Conservation (phyloP, 1,140 invertebrate species). For the Drosophila lacteicornis region DNA sequence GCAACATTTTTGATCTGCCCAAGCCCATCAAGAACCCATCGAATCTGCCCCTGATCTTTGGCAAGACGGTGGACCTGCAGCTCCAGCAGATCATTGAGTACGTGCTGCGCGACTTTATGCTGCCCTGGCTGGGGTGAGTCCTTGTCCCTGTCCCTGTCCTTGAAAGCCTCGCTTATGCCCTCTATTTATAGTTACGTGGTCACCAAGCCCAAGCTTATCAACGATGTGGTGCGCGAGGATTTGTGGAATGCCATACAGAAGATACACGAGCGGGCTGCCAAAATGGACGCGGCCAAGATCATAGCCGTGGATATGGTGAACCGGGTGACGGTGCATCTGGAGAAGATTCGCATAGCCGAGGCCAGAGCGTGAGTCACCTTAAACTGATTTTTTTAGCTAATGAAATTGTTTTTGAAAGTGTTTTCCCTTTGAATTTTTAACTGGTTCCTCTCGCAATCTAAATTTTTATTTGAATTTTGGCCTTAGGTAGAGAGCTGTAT, state of each 20-base stretch:
- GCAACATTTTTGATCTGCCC: constrained; percentile 82
- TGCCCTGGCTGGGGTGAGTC: constrained; percentile 89
- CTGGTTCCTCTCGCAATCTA: too few species aligned
- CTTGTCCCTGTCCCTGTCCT: too few species aligned
- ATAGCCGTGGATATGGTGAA: constrained; percentile 92
- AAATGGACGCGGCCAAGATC: constrained; percentile 92
- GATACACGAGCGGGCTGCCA: constrained; percentile 89
- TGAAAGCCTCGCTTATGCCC: neutral
- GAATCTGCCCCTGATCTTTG: constrained; percentile 90
- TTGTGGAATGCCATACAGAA: constrained; percentile 92
- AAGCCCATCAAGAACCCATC: constrained; percentile 83
- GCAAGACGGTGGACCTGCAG: constrained; percentile 92
- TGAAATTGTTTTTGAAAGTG: too few species aligned
- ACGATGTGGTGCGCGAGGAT: constrained; percentile 91
- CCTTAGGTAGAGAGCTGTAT: too few species aligned
- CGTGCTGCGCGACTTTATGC: constrained; percentile 91
- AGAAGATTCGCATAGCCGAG: constrained; percentile 92
- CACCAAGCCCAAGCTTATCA: constrained; percentile 86
- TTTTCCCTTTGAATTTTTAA: too few species aligned
- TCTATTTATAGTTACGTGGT: constrained; percentile 68
- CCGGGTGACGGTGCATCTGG: constrained; percentile 92
- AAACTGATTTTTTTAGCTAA: too few species aligned
- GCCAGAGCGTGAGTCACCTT: constrained; percentile 88
- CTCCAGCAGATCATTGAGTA: constrained; percentile 93
- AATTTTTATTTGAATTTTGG: too few species aligned